A percentile compares a stretch with the other conserved stretches of the same genome.
phyloP scores from a whole-genome alignment of 2,113 vertebrate species.

The Corydoras sp. region DNA sequence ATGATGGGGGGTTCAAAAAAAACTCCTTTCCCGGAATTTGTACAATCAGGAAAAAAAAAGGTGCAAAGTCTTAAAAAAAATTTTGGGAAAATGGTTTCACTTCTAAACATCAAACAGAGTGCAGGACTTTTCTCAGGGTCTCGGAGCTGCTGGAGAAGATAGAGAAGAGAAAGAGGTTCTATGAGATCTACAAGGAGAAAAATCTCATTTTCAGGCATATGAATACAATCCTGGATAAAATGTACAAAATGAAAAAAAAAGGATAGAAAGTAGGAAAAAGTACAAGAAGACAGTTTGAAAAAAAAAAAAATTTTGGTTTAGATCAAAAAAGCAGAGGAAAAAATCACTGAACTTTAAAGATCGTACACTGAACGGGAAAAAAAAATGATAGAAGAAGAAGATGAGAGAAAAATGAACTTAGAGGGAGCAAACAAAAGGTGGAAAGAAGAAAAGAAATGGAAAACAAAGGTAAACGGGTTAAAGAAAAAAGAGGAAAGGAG shows the following conservation, averaged over 20 bases:
- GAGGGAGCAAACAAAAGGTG: too few relatives aligned
- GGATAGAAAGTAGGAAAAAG: slow-evolving; percentile 4
- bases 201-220: slow-evolving; percentile 8
- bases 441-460: too few relatives aligned
- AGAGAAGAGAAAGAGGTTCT: slow-evolving; percentile 15
- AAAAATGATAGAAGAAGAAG: slow-evolving; percentile 5
- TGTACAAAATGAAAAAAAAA: not conserved
- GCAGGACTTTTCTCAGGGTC: not conserved
- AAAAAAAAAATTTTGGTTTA: too few relatives aligned
- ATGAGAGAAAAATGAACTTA: slow-evolving; percentile 17
- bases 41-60: not conserved
- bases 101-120: not conserved
- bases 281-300: too few relatives aligned
- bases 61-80: slow-evolving; percentile 12
- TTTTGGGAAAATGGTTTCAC: slow-evolving; percentile 16
- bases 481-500: too few relatives aligned
- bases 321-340: too few relatives aligned
- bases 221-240: not conserved
- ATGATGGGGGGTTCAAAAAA: slow-evolving; percentile 4
- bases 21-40: not conserved
- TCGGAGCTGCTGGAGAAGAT: not conserved
- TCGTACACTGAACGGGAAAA: slow-evolving; percentile 7
- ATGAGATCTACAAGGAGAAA: slow-evolving; percentile 24
- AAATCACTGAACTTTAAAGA: slow-evolving; percentile 5
- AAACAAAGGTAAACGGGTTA: too few relatives aligned